These are phyloP conservation scores for Poecilia gillii DNA, from an alignment of 2,797 vertebrate genomes.

Conservation along the genomic window DNA sequence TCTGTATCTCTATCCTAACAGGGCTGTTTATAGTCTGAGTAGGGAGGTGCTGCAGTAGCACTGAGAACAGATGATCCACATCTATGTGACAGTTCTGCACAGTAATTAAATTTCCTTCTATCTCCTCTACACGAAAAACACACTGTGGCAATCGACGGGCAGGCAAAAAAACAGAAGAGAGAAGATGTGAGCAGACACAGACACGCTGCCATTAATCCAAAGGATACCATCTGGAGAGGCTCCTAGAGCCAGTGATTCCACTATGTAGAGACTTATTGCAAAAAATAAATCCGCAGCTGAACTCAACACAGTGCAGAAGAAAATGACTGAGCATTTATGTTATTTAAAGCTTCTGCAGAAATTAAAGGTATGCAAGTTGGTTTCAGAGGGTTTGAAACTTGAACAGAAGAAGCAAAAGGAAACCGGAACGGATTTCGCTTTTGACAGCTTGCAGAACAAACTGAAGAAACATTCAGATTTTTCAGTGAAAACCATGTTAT, in stretches of 20 bases:
- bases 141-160: slow-evolving; percentile 26
- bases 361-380: neutral
- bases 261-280: slow-evolving; percentile 40
- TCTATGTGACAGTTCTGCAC: slow-evolving; percentile 37
- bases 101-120: slow-evolving; percentile 65
- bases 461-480: slow-evolving; percentile 6
- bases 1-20: neutral
- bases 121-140: slow-evolving; percentile 48
- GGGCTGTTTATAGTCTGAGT: slow-evolving; percentile 29
- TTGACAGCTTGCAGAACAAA: neutral
- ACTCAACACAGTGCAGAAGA: slow-evolving; percentile 17
- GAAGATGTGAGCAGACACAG: slow-evolving; percentile 57
- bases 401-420: neutral
- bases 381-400: neutral
- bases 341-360: neutral
- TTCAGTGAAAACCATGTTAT: neutral
- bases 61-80: slow-evolving; percentile 36
- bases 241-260: slow-evolving; percentile 60
- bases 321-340: neutral
- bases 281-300: slow-evolving; percentile 34
- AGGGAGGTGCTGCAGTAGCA: slow-evolving; percentile 20
- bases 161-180: slow-evolving; percentile 52
- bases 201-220: slow-evolving; percentile 68
- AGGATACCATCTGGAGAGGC: slow-evolving; percentile 74
- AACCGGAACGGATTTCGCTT: slow-evolving; percentile 6